Evolutionary conservation across 1,140 invertebrate species (phyloP).

Genomic region (Drosophila micromelanica): DNA sequence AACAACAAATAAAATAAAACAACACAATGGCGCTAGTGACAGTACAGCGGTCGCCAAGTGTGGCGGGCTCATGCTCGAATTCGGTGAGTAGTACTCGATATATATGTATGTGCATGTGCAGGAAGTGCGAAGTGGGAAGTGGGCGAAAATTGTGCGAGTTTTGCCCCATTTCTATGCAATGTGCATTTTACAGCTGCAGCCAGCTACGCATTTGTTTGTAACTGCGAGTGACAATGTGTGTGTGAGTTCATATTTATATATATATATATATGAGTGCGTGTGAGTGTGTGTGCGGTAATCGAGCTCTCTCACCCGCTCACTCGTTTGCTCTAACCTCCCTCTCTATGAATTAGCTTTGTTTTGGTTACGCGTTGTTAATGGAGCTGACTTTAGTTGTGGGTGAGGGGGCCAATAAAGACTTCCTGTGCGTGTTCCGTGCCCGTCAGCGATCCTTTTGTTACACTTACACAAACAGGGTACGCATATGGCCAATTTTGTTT

Average conservation of each 20-base stretch:
- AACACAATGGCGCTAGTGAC: conserved; percentile 88
- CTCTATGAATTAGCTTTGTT: conserved; percentile 60
- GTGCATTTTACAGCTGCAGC: conserved; percentile 41
- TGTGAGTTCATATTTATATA: background rate
- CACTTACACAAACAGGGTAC: conserved; percentile 5
- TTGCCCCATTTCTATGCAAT: conserved; percentile 43
- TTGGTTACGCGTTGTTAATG: conserved; percentile 59
- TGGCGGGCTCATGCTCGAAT: conserved; percentile 88
- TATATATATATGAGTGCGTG: conserved; percentile 1
- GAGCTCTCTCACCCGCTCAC: conserved; percentile 18
- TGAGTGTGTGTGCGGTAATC: conserved; percentile 27
- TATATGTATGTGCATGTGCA: background rate
- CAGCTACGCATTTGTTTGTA: conserved; percentile 41
- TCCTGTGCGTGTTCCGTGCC: conserved; percentile 68
- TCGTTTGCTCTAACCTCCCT: conserved; percentile 1
- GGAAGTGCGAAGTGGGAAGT: conserved; percentile 15
- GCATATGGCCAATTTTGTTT: conserved; percentile 43
- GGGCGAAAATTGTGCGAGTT: conserved; percentile 21
- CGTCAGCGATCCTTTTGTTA: conserved; percentile 68
- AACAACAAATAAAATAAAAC: conserved; percentile 3
- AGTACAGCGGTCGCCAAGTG: conserved; percentile 88
- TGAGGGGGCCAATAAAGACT: conserved; percentile 37
- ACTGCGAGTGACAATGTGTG: conserved; percentile 8
- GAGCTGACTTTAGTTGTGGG: conserved; percentile 35
- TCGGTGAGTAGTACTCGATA: conserved; percentile 66